Base-by-base conservation (phyloP, 92 coral and sea anemone species). In the Blastomussa wellsi region DNA sequence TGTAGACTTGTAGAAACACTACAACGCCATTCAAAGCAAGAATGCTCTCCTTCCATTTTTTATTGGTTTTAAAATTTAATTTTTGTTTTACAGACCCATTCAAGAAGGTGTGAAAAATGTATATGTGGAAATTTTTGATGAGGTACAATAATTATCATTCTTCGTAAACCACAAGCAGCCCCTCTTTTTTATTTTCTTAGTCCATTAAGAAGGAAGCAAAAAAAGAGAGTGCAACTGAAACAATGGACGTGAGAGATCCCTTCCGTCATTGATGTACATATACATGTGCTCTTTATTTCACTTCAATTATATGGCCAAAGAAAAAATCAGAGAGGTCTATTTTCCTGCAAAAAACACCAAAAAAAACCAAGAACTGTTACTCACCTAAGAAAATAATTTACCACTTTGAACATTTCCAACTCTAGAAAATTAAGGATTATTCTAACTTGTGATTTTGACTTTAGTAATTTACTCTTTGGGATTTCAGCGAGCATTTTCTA, bases 71-170 rank as follows among this genome's bases (percentile, higher is more conserved):
- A 29, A 7, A 52, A 24, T 24, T n/a, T 32, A 53, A 20, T 53
- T 84, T 57, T 66, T 74, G 52, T 83, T 83, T 49, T 79, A 20
- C 86, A 95, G 98, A 62, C 94, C 98, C 1, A 44, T 92, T 16
- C 82, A 87, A 71, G 84, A 85, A 51, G 95, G 96, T 13, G 93
- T 89, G 62, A 86, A 77, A 37, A 82, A 92, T 24, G 64, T 96
- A 51, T 96, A 92, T 80, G 88, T 96, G 78, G 98, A 96, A 79
- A 84, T 96, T 60, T 96, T 92, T 89, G 98, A 96, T 91, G 98
- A 96, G 93, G 98, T 96, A 77, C 88, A 80, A n/a, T 35, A 5
- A 60, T 87, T 68, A 26, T 79, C 74, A 69, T 33, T 7, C 5
- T 44, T n/a, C n/a, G n/a, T n/a, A n/a, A n/a, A n/a, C n/a, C n/a